These are phyloP conservation scores for Ceyx margarethae DNA, from an alignment of 2,113 vertebrate species.

Conservation along the genomic window DNA sequence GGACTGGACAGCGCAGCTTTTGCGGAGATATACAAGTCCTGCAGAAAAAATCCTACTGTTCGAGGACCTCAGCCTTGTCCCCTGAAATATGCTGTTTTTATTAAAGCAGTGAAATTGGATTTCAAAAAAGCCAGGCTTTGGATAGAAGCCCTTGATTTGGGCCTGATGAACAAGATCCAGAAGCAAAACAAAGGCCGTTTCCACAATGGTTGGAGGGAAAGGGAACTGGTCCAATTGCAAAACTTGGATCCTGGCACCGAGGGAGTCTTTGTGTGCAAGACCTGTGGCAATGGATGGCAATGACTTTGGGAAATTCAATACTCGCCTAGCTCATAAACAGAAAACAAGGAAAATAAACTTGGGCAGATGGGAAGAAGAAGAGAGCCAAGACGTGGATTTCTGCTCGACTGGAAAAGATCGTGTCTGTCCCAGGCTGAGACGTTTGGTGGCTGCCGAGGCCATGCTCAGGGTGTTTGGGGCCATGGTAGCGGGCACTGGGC, in stretches of 20 bases:
- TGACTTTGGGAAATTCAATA: constrained; percentile 51
- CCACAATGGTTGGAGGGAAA: constrained; percentile 55
- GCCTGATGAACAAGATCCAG: constrained; percentile 59
- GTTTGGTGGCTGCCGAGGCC: fast-evolving
- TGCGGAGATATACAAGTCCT: neutral
- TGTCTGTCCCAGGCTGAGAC: neutral
- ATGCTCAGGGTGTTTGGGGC: fast-evolving
- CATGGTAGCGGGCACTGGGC: fast-evolving
- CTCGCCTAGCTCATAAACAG: constrained; percentile 58
- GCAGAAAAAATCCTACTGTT: neutral
- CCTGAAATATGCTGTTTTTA: constrained; percentile 32
- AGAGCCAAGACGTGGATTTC: constrained; percentile 6
- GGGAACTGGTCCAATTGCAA: constrained; percentile 52
- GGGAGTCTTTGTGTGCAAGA: constrained; percentile 38
- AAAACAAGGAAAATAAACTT: constrained; percentile 70
- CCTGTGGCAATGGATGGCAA: constrained; percentile 60
- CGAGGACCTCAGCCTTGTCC: neutral
- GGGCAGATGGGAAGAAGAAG: constrained; percentile 43
- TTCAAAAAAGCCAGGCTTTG: constrained; percentile 51
- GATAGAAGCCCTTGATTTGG: constrained; percentile 41
- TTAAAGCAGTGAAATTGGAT: constrained; percentile 36
- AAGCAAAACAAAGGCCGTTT: constrained; percentile 66
- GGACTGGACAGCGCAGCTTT: neutral
- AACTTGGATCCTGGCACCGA: constrained; percentile 53
- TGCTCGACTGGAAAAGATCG: neutral